Conservation (phyloP, 1,140 invertebrate genomes). For the Andricus grossulariae region DNA sequence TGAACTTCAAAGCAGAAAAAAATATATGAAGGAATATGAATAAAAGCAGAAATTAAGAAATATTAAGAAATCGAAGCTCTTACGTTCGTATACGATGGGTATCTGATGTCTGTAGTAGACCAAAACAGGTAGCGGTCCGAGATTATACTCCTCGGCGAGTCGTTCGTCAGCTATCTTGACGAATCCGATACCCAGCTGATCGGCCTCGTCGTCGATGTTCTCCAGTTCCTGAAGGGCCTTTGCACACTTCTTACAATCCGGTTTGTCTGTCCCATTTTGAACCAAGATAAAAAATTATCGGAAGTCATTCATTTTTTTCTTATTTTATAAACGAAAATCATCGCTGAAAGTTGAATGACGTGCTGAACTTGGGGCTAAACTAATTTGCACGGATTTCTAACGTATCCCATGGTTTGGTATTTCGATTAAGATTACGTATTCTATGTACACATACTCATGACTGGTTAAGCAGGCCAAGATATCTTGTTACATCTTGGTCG, state of each 20-base stretch:
- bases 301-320: constrained; percentile 33
- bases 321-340: constrained; percentile 28
- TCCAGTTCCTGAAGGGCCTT: constrained; percentile 93
- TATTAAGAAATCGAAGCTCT: constrained; percentile 59
- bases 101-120: constrained; percentile 96
- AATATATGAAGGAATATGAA: constrained; percentile 15
- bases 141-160: constrained; percentile 93
- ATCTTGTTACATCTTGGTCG: constrained; percentile 15
- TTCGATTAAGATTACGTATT: not conserved
- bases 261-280: constrained; percentile 86
- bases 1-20: not conserved
- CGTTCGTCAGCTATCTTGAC: constrained; percentile 95
- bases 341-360: constrained; percentile 13
- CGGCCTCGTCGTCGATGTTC: constrained; percentile 97
- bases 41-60: constrained; percentile 37
- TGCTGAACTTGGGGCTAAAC: constrained; percentile 27
- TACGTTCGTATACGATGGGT: constrained; percentile 95
- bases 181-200: constrained; percentile 94
- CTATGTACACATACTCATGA: not conserved
- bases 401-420: constrained; percentile 2
- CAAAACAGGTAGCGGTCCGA: constrained; percentile 90
- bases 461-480: constrained; percentile 15
- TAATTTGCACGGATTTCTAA: constrained; percentile 7
- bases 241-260: constrained; percentile 93
- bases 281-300: constrained; percentile 59